Evolutionary conservation across 2,797 vertebrate species (phyloP).

Genomic region (Mico argentatus): DNA sequence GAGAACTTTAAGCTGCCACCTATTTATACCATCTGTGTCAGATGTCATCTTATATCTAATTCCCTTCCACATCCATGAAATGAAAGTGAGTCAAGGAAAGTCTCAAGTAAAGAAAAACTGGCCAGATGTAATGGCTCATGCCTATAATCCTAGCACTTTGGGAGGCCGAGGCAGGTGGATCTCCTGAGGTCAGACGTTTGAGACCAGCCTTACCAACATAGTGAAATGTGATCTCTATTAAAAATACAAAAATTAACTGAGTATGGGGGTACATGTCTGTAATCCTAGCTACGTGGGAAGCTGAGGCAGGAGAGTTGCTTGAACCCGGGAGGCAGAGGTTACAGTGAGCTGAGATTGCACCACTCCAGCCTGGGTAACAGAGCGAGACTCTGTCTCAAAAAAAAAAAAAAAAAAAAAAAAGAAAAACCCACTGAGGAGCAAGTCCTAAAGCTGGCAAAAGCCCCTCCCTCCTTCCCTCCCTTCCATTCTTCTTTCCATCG

Average conservation of each 20-base stretch:
- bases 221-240: neutral
- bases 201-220: neutral
- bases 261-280: neutral
- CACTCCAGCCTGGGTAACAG: neutral
- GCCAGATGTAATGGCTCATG: neutral
- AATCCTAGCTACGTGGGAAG: neutral
- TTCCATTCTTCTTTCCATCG: no score
- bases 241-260: neutral
- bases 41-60: neutral
- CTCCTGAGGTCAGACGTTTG: neutral
- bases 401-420: neutral
- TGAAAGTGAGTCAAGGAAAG: neutral
- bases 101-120: neutral
- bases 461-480: neutral
- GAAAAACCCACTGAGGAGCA: neutral
- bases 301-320: neutral
- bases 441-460: neutral
- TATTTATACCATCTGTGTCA: constrained; percentile 6
- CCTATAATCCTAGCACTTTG: neutral
- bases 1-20: neutral
- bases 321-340: neutral
- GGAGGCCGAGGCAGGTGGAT: neutral
- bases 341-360: neutral
- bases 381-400: neutral
- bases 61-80: neutral